Percentiles rank a stretch among this genome's conserved stretches.
These are phyloP conservation scores for Polyommatus iphigenia DNA, from an alignment of 2,888 invertebrate genomes.

Conservation along the genomic window DNA sequence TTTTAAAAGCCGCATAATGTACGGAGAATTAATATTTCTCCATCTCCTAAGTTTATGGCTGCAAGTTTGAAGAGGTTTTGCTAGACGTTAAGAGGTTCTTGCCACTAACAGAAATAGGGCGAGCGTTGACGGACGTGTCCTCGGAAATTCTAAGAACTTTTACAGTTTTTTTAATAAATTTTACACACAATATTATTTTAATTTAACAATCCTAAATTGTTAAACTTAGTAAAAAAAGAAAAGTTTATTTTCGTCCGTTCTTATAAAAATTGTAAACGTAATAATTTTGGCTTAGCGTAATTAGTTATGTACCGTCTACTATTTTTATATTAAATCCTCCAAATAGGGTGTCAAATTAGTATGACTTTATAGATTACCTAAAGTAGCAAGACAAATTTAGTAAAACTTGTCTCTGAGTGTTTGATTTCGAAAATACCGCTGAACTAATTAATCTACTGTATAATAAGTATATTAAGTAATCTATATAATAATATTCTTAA, in stretches of 20 bases:
- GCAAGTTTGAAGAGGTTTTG: conserved; percentile 36
- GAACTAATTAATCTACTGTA: too few species aligned
- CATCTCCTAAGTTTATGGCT: conserved; percentile 28
- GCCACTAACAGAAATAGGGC: conserved; percentile 32
- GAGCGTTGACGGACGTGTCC: conserved; percentile 30
- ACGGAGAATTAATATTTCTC: neutral
- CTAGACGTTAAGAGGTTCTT: conserved; percentile 33
- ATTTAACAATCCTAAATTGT: neutral
- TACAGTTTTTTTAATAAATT: conserved; percentile 2
- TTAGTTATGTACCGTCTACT: too few species aligned
- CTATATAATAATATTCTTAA: too few species aligned
- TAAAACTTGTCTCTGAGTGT: neutral
- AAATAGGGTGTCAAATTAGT: too few species aligned
- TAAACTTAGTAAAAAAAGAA: neutral
- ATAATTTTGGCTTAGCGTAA: too few species aligned
- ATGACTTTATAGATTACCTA: too few species aligned
- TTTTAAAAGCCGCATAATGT: neutral
- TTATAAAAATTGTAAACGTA: too few species aligned
- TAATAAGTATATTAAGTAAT: too few species aligned
- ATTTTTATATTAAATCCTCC: too few species aligned
- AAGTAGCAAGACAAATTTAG: too few species aligned
- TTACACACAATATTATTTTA: neutral
- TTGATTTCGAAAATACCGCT: neutral
- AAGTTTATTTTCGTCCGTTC: neutral
- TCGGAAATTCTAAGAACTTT: neutral